Evolutionary conservation across 2,888 invertebrate species (phyloP).

Genomic region (Hypena proboscidalis): DNA sequence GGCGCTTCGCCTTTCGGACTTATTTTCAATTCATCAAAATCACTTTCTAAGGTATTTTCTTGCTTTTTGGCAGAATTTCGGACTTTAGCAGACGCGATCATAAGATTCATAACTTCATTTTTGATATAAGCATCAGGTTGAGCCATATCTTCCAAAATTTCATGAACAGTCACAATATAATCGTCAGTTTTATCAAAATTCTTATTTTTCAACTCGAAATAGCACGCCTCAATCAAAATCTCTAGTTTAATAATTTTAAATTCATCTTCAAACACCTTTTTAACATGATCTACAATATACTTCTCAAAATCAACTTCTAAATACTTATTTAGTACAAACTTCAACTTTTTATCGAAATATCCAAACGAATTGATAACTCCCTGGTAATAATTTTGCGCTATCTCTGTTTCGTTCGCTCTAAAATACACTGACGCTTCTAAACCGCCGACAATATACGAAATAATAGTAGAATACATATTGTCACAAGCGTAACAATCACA

Average conservation of each 20-base stretch:
- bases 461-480: conserved; percentile 44
- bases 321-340: conserved; percentile 25
- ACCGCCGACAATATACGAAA: conserved; percentile 49
- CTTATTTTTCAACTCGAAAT: conserved; percentile 56
- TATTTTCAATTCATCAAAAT: conserved; percentile 55
- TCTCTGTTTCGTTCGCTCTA: conserved; percentile 58
- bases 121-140: conserved; percentile 45
- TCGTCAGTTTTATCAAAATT: conserved; percentile 57
- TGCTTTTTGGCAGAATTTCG: conserved; percentile 41
- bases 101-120: conserved; percentile 65
- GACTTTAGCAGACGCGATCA: conserved; percentile 56
- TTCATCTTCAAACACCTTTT: conserved; percentile 36
- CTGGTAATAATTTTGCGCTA: conserved; percentile 66
- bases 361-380: conserved; percentile 52
- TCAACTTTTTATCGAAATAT: conserved; percentile 49
- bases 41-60: conserved; percentile 45
- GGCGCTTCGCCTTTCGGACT: conserved; percentile 46
- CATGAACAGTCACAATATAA: conserved; percentile 59
- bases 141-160: conserved; percentile 50
- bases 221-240: conserved; percentile 60
- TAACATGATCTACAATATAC: conserved; percentile 50
- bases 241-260: conserved; percentile 51
- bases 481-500: conserved; percentile 65
- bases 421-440: conserved; percentile 66
- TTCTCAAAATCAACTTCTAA: conserved; percentile 38